These are phyloP conservation scores for Bothrops alternatus DNA, from an alignment of 2,797 vertebrate species.

Conservation along the genomic window DNA sequence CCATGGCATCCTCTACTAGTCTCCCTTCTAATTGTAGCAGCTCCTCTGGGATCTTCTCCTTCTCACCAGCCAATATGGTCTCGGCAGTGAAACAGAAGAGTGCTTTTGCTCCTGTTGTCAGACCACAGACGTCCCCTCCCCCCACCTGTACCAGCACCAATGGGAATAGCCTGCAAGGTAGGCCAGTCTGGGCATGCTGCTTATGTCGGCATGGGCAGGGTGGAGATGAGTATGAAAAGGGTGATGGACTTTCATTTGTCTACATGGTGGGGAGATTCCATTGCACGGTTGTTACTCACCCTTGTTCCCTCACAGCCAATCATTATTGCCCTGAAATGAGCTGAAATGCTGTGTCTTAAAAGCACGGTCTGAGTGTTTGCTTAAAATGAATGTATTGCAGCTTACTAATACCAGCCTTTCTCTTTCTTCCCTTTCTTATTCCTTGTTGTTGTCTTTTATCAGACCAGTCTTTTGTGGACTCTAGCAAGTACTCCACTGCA, in stretches of 20 bases:
- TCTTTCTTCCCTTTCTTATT: constrained; percentile 70
- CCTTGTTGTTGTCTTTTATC: constrained; percentile 74
- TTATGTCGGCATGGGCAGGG: background rate
- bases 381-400: constrained; percentile 54
- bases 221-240: background rate
- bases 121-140: constrained; percentile 93
- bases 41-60: constrained; percentile 97
- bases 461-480: constrained; percentile 93
- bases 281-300: constrained; percentile 17
- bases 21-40: constrained; percentile 97
- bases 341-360: constrained; percentile 49
- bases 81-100: constrained; percentile 99
- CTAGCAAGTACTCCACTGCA: constrained; percentile 86
- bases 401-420: constrained; percentile 69
- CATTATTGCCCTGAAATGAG: constrained; percentile 48
- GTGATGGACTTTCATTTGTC: constrained; percentile 11
- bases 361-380: constrained; percentile 54
- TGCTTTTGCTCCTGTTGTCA: constrained; percentile 95
- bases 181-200: constrained; percentile 19
- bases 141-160: constrained; percentile 97
- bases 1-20: constrained; percentile 97
- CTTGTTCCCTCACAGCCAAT: constrained; percentile 20
- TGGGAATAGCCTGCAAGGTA: constrained; percentile 97
- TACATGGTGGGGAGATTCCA: constrained; percentile 37
- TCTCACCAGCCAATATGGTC: constrained; percentile 99